Evolutionary conservation across 2,797 vertebrate genomes (phyloP).

Genomic region (Erethizon dorsatum): DNA sequence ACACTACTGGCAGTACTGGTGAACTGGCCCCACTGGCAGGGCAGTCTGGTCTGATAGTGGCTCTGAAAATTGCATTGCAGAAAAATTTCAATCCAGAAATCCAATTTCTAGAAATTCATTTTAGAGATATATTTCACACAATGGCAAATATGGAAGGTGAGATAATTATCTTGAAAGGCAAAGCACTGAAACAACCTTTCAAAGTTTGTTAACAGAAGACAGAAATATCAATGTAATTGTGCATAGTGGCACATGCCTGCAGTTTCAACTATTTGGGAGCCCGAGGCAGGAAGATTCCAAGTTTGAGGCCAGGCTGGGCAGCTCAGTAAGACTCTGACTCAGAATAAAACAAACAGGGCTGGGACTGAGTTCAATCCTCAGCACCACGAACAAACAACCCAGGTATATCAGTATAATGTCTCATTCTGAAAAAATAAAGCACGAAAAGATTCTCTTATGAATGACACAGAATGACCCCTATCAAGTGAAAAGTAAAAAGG

Average conservation of each 20-base stretch:
- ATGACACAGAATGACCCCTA: background rate
- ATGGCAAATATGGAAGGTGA: background rate
- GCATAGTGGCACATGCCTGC: background rate
- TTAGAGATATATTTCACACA: background rate
- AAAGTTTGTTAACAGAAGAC: background rate
- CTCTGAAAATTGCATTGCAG: background rate
- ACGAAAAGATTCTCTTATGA: background rate
- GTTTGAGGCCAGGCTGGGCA: background rate
- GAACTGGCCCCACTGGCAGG: background rate
- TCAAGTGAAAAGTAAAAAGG: background rate
- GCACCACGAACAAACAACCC: background rate
- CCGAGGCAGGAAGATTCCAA: background rate
- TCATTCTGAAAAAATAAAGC: background rate
- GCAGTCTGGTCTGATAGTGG: too few species aligned
- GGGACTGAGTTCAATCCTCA: background rate
- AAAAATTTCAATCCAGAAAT: background rate
- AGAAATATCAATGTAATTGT: background rate
- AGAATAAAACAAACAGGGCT: background rate
- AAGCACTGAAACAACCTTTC: background rate
- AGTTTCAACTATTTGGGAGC: background rate
- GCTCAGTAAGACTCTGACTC: background rate
- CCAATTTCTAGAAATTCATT: background rate
- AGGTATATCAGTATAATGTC: background rate
- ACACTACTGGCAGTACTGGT: fast-evolving
- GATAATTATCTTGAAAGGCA: background rate